Conservation (phyloP, 2,888 invertebrate species). For the Alentia gelatinosa region DNA sequence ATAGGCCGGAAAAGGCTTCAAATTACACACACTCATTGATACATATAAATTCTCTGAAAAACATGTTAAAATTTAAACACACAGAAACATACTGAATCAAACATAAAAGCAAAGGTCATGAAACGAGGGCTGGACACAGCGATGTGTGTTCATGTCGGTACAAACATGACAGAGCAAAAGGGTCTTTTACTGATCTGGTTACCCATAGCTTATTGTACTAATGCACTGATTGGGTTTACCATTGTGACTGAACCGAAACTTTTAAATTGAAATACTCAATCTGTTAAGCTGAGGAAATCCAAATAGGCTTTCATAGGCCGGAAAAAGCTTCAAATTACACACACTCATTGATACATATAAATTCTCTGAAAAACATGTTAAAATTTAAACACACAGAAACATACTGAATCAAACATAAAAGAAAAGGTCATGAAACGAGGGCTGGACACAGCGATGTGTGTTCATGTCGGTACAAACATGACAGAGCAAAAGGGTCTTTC, state of each 20-base stretch:
- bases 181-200: neutral
- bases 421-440: neutral
- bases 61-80: too few relatives aligned
- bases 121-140: neutral
- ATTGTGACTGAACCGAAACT: neutral
- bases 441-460: neutral
- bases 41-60: too few relatives aligned
- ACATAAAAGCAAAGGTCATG: neutral
- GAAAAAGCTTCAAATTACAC: too few relatives aligned
- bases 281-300: too few relatives aligned
- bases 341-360: too few relatives aligned
- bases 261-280: neutral
- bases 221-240: neutral
- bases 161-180: slow-evolving; percentile 17
- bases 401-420: too few relatives aligned
- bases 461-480: neutral
- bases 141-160: neutral
- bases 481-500: slow-evolving; percentile 5
- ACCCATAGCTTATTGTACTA: neutral
- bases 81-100: too few relatives aligned
- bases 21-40: too few relatives aligned
- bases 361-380: too few relatives aligned
- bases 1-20: too few relatives aligned
- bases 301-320: too few relatives aligned
- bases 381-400: too few relatives aligned